Conservation (phyloP, 2,113 vertebrate genomes). For the Hippolais icterina region DNA sequence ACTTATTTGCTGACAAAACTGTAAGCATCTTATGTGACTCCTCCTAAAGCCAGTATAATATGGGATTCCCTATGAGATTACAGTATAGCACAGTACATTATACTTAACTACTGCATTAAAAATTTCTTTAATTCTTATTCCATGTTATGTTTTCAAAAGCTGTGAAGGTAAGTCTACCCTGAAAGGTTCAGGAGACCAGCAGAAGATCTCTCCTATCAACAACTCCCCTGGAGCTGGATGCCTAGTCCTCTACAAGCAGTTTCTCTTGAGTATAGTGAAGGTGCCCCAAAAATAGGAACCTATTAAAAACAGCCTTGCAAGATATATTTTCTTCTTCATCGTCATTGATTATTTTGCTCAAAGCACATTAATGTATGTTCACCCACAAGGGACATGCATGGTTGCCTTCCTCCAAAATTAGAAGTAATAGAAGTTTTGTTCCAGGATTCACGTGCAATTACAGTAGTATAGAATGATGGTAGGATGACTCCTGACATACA, state of each 20-base stretch:
- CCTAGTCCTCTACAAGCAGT: neutral
- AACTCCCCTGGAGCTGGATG: neutral
- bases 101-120: neutral
- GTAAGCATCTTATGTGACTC: neutral
- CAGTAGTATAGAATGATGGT: neutral
- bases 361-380: neutral
- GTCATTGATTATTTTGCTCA: neutral
- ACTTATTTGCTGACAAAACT: neutral
- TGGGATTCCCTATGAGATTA: neutral
- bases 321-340: neutral
- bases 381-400: neutral
- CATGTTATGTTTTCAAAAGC: neutral
- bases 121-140: neutral
- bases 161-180: neutral
- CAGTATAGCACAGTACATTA: neutral
- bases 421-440: neutral
- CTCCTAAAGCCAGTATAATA: neutral
- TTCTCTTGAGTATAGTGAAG: neutral
- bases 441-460: neutral
- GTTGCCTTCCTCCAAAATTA: neutral
- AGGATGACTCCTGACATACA: neutral
- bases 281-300: neutral
- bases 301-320: neutral
- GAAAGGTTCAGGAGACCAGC: neutral
- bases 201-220: neutral